Evolutionary conservation across 2,888 invertebrate species (phyloP), one percentile per base, ranked within the genome.

Genomic region (Agriopis marginaria): DNA sequence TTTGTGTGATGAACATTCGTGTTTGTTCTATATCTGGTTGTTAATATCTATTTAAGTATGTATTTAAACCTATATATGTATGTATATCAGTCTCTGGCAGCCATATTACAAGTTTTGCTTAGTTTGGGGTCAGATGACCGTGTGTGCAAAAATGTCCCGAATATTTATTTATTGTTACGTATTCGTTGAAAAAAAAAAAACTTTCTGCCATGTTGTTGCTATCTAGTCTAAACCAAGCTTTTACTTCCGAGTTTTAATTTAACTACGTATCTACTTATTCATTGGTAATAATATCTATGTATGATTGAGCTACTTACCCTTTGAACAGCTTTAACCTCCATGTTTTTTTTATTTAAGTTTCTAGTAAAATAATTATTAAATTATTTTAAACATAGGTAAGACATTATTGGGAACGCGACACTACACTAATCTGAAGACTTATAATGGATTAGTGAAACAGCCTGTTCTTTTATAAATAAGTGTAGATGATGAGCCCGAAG

Each of bases 261-360:
- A 50, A 17, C 2, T 17, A 10, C 7, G 2, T 50, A 9, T 9
- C 4, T 50, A 3, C n/a, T 17, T 50, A 10, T 17, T 50, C n/a
- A 47, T 47, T 47, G n/a, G 5, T 47, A 32, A 54, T 32, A 1
- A 32, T 14, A 39, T 0, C 12, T 58, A 42, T 56, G 17, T 42
- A 45, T 44, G 8, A 10, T 17, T 58, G 11, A 58, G 3, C 5
- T 53, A 7, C 17, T 49, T 60, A 66, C 66, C 60, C 12, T 45
- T 42, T 66, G 66, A 45, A 66, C 40, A 49, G 40, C 14, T 66
- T 50, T 50, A 40, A 59, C 59, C 11, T 63, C 53, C 44, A 67
- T 65, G 11, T 45, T 56, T 42, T 32, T 3, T 32, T 32, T 5
- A 32, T 32, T 32, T 14, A 14, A 55, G 7, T 53, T 17, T 40